Conservation (phyloP, 1,140 invertebrate species). For the Cecropterus lyciades region DNA sequence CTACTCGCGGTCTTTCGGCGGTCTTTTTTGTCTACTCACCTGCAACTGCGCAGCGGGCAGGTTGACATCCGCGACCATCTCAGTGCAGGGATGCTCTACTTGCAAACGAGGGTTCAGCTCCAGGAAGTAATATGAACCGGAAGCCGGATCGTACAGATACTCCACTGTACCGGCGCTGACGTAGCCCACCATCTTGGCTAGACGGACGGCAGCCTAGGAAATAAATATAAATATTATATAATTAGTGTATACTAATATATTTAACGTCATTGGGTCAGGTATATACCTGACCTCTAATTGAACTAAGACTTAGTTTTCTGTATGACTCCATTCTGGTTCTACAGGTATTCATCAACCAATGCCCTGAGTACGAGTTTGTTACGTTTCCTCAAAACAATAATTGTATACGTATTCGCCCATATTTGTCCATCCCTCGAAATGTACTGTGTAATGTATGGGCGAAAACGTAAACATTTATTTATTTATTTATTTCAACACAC, state of each 20-base stretch:
- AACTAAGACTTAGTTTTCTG: no score
- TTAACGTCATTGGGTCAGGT: no score
- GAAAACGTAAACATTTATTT: no score
- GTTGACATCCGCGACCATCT: conserved; percentile 99
- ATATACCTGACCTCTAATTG: conserved; percentile 99
- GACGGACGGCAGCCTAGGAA: conserved; percentile 94
- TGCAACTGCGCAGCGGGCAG: conserved; percentile 98
- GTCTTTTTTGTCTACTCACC: conserved; percentile 69
- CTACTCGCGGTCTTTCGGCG: not conserved
- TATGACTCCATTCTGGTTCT: no score
- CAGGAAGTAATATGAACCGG: conserved; percentile 96
- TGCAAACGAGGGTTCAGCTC: conserved; percentile 99
- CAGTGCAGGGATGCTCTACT: conserved; percentile 99
- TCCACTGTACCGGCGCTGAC: conserved; percentile 99
- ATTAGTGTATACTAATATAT: no score
- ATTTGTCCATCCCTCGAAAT: no score
- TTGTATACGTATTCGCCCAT: no score
- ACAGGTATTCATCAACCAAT: no score
- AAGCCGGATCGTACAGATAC: conserved; percentile 96
- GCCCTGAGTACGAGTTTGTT: no score
- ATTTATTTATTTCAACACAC: no score
- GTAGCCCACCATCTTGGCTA: conserved; percentile 99
- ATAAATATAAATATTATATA: conserved; percentile 95
- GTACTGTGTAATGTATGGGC: no score
- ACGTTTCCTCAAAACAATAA: no score